A percentile compares a stretch with the other conserved stretches of the same genome.
Conservation (phyloP, 2,113 vertebrate genomes). For the Cavia aperea region DNA sequence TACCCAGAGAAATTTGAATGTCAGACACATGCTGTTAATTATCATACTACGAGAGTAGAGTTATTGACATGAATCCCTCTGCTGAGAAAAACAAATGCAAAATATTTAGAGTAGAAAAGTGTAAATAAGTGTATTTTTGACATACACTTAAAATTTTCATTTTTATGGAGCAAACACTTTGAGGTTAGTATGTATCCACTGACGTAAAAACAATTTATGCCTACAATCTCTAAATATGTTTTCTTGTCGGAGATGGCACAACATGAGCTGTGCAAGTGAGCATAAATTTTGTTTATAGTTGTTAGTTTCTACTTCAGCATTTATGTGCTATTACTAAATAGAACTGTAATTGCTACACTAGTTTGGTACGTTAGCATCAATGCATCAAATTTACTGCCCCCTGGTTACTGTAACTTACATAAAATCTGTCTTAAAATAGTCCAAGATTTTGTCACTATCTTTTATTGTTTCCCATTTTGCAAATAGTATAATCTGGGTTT, state of each 20-base stretch:
- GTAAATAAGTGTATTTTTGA: not conserved
- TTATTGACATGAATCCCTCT: not conserved
- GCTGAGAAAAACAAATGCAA: constrained; percentile 28
- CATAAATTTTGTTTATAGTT: constrained; percentile 44
- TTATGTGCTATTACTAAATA: constrained; percentile 62
- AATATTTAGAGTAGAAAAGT: not conserved
- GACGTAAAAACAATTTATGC: constrained; percentile 11
- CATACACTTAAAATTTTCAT: not conserved
- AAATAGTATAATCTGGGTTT: constrained; percentile 43
- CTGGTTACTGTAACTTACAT: constrained; percentile 59
- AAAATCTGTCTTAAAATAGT: constrained; percentile 62
- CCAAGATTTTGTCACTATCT: constrained; percentile 59
- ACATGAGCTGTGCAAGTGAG: not conserved
- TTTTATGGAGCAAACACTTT: constrained; percentile 19
- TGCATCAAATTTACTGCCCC: constrained; percentile 60
- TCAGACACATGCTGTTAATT: not conserved
- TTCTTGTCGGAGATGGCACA: constrained; percentile 17
- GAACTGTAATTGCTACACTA: constrained; percentile 61
- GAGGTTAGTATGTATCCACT: not conserved
- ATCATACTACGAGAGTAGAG: not conserved
- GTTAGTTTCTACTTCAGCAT: constrained; percentile 30
- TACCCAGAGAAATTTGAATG: not conserved
- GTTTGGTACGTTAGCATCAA: constrained; percentile 47
- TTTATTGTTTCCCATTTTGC: constrained; percentile 42
- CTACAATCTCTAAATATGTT: constrained; percentile 39